Percentiles rank a stretch among this genome's conserved stretches.
phyloP scores from a whole-genome alignment of 2,797 vertebrate species.

The Capromys pilorides region DNA sequence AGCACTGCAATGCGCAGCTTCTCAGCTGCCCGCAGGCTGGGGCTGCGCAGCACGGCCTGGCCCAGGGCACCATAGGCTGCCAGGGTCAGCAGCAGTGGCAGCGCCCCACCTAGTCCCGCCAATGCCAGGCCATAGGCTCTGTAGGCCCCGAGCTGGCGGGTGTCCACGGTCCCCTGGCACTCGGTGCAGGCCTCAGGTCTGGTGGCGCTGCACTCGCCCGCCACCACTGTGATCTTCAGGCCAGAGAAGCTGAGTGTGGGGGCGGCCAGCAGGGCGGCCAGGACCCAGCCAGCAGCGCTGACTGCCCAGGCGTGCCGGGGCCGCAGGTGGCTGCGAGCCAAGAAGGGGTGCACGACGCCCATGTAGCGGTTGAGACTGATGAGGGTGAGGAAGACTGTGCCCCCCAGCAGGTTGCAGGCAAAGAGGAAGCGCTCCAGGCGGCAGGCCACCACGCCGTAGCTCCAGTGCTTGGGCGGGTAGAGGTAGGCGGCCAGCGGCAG shows the following conservation, averaged over 20 bases:
- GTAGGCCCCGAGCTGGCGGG: not conserved
- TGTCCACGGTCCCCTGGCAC: constrained; percentile 74
- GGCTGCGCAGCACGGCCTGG: constrained; percentile 84
- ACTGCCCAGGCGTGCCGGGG: constrained; percentile 83
- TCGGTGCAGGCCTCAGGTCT: not conserved
- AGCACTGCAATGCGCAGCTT: constrained; percentile 87
- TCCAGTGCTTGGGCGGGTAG: constrained; percentile 84
- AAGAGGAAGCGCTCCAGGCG: constrained; percentile 90
- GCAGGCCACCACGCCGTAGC: constrained; percentile 83
- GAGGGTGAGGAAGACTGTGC: constrained; percentile 89
- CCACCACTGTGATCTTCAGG: not conserved
- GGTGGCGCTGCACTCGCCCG: fast-evolving
- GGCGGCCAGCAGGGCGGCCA: constrained; percentile 82
- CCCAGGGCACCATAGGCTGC: constrained; percentile 86
- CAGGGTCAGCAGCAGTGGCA: constrained; percentile 89
- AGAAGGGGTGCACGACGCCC: constrained; percentile 88
- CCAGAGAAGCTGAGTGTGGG: constrained; percentile 87
- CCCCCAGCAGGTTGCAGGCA: constrained; percentile 89
- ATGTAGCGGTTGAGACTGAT: constrained; percentile 91
- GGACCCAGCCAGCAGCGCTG: constrained; percentile 84
- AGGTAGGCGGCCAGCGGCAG: constrained; percentile 88
- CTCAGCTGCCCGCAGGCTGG: constrained; percentile 79
- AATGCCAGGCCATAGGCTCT: constrained; percentile 85
- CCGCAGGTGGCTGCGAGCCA: constrained; percentile 80
- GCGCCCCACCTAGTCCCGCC: constrained; percentile 83